phyloP scores from a whole-genome alignment of 2,797 vertebrate species.

The Mareca penelope region DNA sequence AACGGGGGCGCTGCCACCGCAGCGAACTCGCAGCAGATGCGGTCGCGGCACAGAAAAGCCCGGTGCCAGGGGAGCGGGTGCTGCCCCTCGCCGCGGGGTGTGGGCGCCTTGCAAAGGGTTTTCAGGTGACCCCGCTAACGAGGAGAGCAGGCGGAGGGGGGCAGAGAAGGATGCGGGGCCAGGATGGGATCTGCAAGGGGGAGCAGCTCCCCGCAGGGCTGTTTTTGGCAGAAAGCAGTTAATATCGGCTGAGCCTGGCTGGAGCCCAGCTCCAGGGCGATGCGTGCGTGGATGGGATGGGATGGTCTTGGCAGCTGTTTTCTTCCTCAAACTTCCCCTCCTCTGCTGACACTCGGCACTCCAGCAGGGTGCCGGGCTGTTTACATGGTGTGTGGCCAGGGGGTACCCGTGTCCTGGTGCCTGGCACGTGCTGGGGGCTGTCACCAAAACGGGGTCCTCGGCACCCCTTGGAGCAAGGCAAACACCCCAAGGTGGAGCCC shows the following conservation, averaged over 20 bases:
- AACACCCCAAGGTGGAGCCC: neutral
- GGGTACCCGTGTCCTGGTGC: neutral
- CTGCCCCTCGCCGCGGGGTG: accelerated
- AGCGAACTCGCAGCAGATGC: accelerated
- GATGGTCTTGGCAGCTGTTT: neutral
- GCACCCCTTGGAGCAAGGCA: accelerated
- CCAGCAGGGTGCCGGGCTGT: neutral
- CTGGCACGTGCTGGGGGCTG: accelerated
- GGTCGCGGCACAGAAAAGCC: accelerated
- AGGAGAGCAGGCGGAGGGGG: neutral
- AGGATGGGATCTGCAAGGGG: neutral
- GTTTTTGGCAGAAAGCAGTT: neutral
- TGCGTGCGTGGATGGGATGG: neutral
- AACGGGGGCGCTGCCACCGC: neutral
- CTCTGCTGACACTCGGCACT: neutral
- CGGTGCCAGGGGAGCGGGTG: accelerated
- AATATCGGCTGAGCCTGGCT: neutral
- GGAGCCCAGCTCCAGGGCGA: neutral
- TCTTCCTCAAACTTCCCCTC: neutral
- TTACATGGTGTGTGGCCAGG: neutral
- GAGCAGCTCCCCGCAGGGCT: neutral
- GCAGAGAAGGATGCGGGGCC: neutral
- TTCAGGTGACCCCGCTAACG: neutral
- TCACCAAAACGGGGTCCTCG: accelerated
- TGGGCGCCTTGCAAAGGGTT: neutral